Conservation (phyloP, 2,797 vertebrate species). For the Onychomys torridus region DNA sequence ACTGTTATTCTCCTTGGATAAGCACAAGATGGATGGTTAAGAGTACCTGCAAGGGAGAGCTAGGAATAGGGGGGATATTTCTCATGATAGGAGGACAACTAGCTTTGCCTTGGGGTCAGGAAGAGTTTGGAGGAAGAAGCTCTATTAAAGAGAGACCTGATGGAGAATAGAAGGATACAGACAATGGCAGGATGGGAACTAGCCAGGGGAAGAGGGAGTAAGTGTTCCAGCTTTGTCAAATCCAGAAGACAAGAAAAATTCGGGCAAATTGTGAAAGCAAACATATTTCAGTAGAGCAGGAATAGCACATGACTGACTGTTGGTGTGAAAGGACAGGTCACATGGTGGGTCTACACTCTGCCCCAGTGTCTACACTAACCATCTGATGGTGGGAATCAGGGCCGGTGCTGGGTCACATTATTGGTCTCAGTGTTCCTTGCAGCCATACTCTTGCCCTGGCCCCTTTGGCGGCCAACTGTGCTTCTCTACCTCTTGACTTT, state of each 20-base stretch:
- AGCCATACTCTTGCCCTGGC: neutral
- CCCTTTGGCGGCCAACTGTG: neutral
- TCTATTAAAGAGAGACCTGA: neutral
- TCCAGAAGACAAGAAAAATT: neutral
- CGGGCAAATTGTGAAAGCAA: slow-evolving; percentile 13
- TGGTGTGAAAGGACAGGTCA: neutral
- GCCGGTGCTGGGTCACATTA: neutral
- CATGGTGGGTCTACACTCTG: slow-evolving; percentile 4
- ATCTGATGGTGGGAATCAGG: slow-evolving; percentile 15
- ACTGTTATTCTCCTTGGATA: neutral
- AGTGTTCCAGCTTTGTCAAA: neutral
- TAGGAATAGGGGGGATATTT: neutral
- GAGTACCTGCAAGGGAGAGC: neutral
- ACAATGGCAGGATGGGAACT: neutral
- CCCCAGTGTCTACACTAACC: slow-evolving; percentile 8
- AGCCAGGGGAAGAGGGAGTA: neutral
- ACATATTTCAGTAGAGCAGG: neutral
- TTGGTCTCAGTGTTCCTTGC: neutral
- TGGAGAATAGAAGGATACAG: neutral
- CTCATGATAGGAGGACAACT: neutral
- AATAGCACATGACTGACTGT: neutral
- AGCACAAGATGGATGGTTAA: neutral
- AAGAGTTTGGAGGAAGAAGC: neutral
- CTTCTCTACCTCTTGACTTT: neutral
- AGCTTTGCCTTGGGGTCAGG: neutral